Evolutionary conservation across 1,140 invertebrate genomes (phyloP).

Genomic region (Acromyrmex heyeri): DNA sequence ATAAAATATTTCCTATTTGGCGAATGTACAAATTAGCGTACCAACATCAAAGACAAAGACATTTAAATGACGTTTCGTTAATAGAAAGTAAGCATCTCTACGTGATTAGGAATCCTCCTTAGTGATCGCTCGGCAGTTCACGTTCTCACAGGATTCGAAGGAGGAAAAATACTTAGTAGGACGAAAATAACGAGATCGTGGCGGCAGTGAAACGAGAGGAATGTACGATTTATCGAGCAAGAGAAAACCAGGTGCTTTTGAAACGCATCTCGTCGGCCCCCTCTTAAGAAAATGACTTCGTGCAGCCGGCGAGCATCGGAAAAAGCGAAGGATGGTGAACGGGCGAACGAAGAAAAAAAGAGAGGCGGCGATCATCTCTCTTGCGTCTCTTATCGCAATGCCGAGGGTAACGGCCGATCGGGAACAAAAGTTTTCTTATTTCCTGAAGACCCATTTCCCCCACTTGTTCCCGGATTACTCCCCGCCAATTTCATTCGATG

Average conservation of each 20-base stretch:
- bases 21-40: neutral
- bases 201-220: constrained; percentile 21
- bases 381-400: constrained; percentile 59
- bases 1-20: neutral
- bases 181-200: constrained; percentile 48
- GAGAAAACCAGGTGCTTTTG: constrained; percentile 67
- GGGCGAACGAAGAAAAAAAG: neutral
- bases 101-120: constrained; percentile 1
- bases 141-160: constrained; percentile 14
- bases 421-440: constrained; percentile 72
- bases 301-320: constrained; percentile 37
- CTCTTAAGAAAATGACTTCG: constrained; percentile 73
- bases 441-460: constrained; percentile 59
- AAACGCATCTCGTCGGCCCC: constrained; percentile 60
- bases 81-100: constrained; percentile 39
- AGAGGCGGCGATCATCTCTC: constrained; percentile 23
- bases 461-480: neutral
- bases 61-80: constrained; percentile 34
- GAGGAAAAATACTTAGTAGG: constrained; percentile 6
- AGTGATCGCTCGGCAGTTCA: constrained; percentile 31
- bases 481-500: constrained; percentile 37
- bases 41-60: neutral
- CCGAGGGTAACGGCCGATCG: constrained; percentile 65
- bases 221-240: constrained; percentile 68
- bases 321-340: constrained; percentile 32